Conservation (phyloP, 1,140 invertebrate species). For the Caerostris extrusa region DNA sequence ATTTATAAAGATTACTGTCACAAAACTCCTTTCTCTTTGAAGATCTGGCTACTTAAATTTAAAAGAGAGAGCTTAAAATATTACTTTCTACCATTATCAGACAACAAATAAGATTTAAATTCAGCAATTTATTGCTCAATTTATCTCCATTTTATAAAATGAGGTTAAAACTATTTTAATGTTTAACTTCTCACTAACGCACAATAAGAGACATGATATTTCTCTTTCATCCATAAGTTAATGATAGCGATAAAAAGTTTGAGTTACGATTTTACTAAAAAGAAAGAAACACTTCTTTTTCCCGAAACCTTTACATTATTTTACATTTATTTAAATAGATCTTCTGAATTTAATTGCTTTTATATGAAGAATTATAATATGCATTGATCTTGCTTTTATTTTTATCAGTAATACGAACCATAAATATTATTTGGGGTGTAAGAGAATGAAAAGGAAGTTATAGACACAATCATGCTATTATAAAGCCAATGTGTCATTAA, state of each 20-base stretch:
- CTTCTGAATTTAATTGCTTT: not conserved
- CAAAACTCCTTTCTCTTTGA: too few relatives aligned
- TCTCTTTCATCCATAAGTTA: not conserved
- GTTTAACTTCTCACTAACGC: not conserved
- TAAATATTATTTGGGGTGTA: too few relatives aligned
- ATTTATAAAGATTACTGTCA: too few relatives aligned
- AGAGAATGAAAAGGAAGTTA: too few relatives aligned
- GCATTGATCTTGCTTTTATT: too few relatives aligned
- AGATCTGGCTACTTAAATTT: too few relatives aligned
- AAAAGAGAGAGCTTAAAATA: not conserved
- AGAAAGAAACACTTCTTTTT: not conserved
- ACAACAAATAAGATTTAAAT: not conserved
- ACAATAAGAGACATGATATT: not conserved
- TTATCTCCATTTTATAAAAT: not conserved
- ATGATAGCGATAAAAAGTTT: not conserved
- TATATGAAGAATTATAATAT: not conserved
- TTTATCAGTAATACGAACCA: too few relatives aligned
- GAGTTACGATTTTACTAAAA: not conserved
- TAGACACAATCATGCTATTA: too few relatives aligned
- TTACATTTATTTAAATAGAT: not conserved
- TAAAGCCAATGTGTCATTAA: too few relatives aligned
- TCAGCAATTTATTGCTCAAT: too few relatives aligned
- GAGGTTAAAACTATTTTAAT: not conserved
- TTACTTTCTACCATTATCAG: not conserved
- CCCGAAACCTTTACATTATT: not conserved